These are phyloP conservation scores for Hypothenemus hampei DNA, from an alignment of 1,140 invertebrate species.

Conservation along the genomic window DNA sequence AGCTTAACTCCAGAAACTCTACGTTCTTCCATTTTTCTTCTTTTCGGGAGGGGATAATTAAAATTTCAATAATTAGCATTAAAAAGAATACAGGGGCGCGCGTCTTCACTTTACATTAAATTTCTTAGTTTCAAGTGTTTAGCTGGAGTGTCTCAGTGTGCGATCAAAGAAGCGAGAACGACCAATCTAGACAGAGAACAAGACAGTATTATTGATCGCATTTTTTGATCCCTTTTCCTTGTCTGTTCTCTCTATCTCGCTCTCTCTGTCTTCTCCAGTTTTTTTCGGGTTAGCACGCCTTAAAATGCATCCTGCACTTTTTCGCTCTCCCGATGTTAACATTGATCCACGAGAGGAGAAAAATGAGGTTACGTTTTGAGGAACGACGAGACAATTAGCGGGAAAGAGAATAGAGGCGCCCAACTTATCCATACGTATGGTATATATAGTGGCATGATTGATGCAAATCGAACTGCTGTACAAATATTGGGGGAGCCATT, in stretches of 20 bases:
- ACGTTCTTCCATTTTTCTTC: no score
- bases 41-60: no score
- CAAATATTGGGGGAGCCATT: constrained; percentile 24
- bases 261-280: constrained; percentile 12
- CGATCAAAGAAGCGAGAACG: no score
- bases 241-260: constrained; percentile 25
- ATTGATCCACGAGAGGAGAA: background rate
- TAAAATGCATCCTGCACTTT: constrained; percentile 35
- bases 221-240: constrained; percentile 47
- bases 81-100: no score
- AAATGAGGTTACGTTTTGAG: background rate
- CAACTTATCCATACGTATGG: constrained; percentile 6
- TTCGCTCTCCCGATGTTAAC: no score
- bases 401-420: background rate
- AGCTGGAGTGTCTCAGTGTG: no score
- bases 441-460: constrained; percentile 27
- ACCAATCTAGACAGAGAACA: no score
- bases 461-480: constrained; percentile 14
- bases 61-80: no score
- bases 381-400: background rate
- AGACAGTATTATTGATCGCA: constrained; percentile 48
- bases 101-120: no score
- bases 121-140: no score
- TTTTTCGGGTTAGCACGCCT: constrained; percentile 25
- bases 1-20: no score